Evolutionary conservation across 2,797 vertebrate species (phyloP), one percentile per base, ranked within the genome.

Genomic region (Eospalax fontanierii): DNA sequence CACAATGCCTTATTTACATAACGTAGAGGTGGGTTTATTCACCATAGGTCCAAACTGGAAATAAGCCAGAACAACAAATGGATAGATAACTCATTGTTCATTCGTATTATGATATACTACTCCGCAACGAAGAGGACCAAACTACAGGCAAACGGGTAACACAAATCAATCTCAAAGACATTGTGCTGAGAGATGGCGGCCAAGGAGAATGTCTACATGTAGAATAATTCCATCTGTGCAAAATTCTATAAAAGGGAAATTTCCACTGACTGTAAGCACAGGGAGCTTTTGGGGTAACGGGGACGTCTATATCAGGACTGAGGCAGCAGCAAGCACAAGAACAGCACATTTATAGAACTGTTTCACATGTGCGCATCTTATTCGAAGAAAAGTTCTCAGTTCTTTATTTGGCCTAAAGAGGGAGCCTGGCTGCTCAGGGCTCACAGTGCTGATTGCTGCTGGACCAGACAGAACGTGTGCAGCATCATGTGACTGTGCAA

Each of bases 161-260:
- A 18, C 7, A 61, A 83, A 70, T 24, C 38, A 87, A 76, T 90
- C 84, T 91, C 30, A 86, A 35, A 93, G 82, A 33, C 28, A 65
- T 95, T 43, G 6, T 30, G 7, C 35, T 35, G 24, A 65, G 33
- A 71, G 61, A 84, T 11, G 46, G n/a, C 71, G 89, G 79, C 73
- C 88, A 91, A 89, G 54, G 22, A 38, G 66, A 76, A 30, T 46
- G n/a, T 46, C 80, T 59, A 12, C 26, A 2, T 59, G 9, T 40
- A 84, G 74, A 89, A 91, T 70, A n/a, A 59, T 24, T 74, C 92
- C 82, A 89, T 74, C 92, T 92, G 68, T 54, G 35, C 11, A 12
- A 85, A 76, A 93, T 71, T 78, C 93, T 68, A 78, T n/a, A 78
- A 90, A 92, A 90, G 61, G 59, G 22, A 59, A 89, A 75, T 57